Conservation (phyloP, 2,113 vertebrate species). For the Artemisiospiza belli region DNA sequence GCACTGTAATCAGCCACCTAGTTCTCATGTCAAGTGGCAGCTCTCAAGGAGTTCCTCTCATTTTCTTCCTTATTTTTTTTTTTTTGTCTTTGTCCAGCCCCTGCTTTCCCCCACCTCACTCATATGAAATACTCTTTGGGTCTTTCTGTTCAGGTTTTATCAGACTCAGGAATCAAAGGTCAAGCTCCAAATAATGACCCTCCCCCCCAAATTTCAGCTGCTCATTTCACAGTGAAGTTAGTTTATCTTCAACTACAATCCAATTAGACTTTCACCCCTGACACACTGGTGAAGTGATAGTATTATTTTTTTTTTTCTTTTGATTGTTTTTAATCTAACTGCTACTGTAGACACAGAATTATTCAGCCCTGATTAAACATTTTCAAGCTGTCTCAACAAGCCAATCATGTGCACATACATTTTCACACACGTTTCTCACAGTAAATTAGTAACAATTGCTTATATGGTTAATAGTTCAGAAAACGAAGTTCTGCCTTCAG, state of each 20-base stretch:
- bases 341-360: slow-evolving; percentile 12
- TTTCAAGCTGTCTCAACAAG: slow-evolving; percentile 28
- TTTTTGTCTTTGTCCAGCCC: too few species aligned
- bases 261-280: slow-evolving; percentile 19
- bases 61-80: not conserved
- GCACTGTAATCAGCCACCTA: not conserved
- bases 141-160: not conserved
- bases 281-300: not conserved
- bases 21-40: not conserved
- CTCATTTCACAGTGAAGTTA: not conserved
- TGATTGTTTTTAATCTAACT: not conserved
- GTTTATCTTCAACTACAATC: slow-evolving; percentile 5
- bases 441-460: slow-evolving; percentile 64
- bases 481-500: slow-evolving; percentile 39
- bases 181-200: not conserved
- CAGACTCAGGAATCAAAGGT: not conserved
- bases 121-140: not conserved
- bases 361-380: slow-evolving; percentile 39
- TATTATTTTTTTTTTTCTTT: not conserved
- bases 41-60: not conserved
- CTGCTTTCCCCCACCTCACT: rapidly evolving
- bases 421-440: slow-evolving; percentile 11
- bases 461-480: slow-evolving; percentile 51
- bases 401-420: not conserved
- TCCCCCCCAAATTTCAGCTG: not conserved